Percentiles rank a stretch among this genome's conserved stretches.
Evolutionary conservation across 2,797 vertebrate genomes (phyloP).

Genomic region (Chelidonichthys spinosus): DNA sequence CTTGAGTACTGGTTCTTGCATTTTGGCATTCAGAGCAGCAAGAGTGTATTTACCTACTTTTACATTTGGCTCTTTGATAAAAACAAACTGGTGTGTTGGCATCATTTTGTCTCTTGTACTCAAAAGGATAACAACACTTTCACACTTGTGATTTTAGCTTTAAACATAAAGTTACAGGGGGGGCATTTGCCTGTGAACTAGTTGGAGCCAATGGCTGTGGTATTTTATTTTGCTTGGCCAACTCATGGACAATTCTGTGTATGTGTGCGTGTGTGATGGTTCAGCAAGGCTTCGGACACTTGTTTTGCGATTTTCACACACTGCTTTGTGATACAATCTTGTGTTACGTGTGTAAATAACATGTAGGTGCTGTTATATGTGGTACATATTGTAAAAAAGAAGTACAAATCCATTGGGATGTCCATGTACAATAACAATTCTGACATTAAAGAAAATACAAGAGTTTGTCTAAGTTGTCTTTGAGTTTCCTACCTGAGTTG

Average conservation of each 20-base stretch:
- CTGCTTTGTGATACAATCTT: constrained; percentile 88
- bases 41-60: constrained; percentile 46
- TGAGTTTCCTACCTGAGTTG: constrained; percentile 2
- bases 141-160: constrained; percentile 52
- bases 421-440: constrained; percentile 85
- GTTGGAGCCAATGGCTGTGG: constrained; percentile 44
- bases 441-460: constrained; percentile 85
- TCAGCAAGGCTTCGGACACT: constrained; percentile 38
- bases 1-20: constrained; percentile 10
- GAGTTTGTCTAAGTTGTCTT: constrained; percentile 49
- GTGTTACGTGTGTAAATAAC: constrained; percentile 88
- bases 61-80: constrained; percentile 37
- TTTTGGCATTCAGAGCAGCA: constrained; percentile 27
- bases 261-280: constrained; percentile 25
- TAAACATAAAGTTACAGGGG: constrained; percentile 36
- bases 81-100: constrained; percentile 26
- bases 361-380: constrained; percentile 87
- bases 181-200: constrained; percentile 16
- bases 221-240: constrained; percentile 43
- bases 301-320: constrained; percentile 77
- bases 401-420: constrained; percentile 81
- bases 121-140: constrained; percentile 8
- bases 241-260: constrained; percentile 24
- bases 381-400: constrained; percentile 88
- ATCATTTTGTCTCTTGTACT: constrained; percentile 26